Base-by-base conservation (phyloP, 2,797 vertebrate genomes). In the Neosalanx taihuensis region DNA sequence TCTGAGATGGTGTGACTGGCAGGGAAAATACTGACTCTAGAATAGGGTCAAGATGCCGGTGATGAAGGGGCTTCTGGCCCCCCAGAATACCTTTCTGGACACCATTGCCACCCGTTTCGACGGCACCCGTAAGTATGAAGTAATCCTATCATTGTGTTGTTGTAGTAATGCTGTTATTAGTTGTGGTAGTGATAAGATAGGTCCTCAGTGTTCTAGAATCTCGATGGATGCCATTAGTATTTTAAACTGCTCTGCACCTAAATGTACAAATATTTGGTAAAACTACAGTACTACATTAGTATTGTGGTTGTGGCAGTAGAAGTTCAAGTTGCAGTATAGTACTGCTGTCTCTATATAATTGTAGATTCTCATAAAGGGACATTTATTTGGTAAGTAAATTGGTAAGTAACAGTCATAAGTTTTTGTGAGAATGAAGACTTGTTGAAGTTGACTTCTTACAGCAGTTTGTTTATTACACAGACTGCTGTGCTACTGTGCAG, bases 51-150 rank as follows among this genome's bases (percentile, higher is more conserved):
- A 85, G 76, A 94, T 94, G 93, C 93, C 93, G 26, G 92, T 94
- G 82, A 94, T 94, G 93, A 94, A 93, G 88, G 93, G 93, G 83
- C 92, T 94, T 29, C 88, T 93, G 86, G 93, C 93, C 84, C 93
- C 93, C 3, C 93, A 94, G 86, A 94, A 93, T 89, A 94, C 93
- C 61, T 94, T 94, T 67, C 84, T 94, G 88, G 93, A 94, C 81
- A 92, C 90, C 81, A 94, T 94, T 46, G 93, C 92, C 0, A 93
- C 92, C 1, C 91, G 90, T 79, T 94, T 94, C 5, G 93, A 94
- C 76, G 93, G 93, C 79, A 94, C 92, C 81, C 93, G 92, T 94
- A 76, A 93, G 49, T 51, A 51, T 51, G 15, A 51, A 51, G 51
- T 56, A 56, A 56, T 56, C 15, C 5, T 56, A 7, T n/a, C 15